phyloP scores from a whole-genome alignment of 2,888 invertebrate genomes.

The Ramazzottius varieornatus region DNA sequence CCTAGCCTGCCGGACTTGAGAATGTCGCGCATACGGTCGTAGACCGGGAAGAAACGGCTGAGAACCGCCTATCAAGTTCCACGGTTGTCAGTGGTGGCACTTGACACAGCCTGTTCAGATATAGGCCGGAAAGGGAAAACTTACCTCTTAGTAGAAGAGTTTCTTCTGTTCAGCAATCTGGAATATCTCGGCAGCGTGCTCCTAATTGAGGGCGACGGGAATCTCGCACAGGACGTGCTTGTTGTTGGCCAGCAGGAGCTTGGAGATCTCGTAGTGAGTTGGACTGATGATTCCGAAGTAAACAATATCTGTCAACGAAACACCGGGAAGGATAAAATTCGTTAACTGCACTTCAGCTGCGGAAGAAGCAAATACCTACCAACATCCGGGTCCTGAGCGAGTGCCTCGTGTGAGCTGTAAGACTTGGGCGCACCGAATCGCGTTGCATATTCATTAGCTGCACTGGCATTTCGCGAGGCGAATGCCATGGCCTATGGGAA shows the following conservation, averaged over 20 bases:
- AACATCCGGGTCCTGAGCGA: conserved; percentile 15
- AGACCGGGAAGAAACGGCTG: background rate
- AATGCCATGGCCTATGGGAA: conserved; percentile 9
- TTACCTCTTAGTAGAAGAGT: conserved; percentile 7
- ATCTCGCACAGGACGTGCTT: conserved; percentile 21
- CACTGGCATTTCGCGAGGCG: conserved; percentile 12
- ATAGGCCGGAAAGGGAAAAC: too few relatives aligned
- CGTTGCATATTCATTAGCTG: conserved; percentile 15
- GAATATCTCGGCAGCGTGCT: conserved; percentile 14
- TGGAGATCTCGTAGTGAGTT: conserved; percentile 13
- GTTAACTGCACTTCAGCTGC: too few relatives aligned
- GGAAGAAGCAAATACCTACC: conserved; percentile 12
- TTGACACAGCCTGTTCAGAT: too few relatives aligned
- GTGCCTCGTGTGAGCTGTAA: conserved; percentile 17
- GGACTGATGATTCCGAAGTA: conserved; percentile 16
- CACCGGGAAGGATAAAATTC: too few relatives aligned
- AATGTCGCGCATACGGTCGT: background rate
- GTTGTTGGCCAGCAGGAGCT: conserved; percentile 16
- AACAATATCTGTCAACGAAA: conserved; percentile 16
- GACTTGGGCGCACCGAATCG: conserved; percentile 13
- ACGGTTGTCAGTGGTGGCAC: too few relatives aligned
- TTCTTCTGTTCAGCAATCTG: conserved; percentile 15
- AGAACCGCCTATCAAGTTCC: background rate
- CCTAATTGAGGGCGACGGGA: conserved; percentile 15
- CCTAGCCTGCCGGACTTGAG: background rate